Percentiles rank a stretch among this genome's conserved stretches.
Evolutionary conservation across 2,113 vertebrate genomes (phyloP).

Genomic region (Tapirus terrestris): DNA sequence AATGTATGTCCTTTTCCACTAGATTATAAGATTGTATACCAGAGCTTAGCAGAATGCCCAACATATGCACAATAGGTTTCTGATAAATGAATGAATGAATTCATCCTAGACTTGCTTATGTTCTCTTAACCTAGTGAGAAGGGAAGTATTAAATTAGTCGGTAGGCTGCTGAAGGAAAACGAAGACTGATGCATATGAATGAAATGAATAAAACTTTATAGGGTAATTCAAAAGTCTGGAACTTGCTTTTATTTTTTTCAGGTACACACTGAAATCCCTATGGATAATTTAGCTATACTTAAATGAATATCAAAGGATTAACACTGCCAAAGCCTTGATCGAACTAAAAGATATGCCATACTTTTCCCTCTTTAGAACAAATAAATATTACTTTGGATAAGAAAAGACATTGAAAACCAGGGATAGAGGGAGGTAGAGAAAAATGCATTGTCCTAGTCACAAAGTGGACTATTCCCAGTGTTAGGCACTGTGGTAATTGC

Average conservation of each 20-base stretch:
- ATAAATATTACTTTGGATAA: neutral
- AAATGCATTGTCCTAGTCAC: neutral
- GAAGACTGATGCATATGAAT: neutral
- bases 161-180: neutral
- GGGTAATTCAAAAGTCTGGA: neutral
- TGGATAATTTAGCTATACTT: neutral
- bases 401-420: neutral
- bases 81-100: neutral
- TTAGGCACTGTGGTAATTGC: neutral
- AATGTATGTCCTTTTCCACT: neutral
- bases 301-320: neutral
- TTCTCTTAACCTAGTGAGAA: neutral
- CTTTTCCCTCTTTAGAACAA: constrained; percentile 8
- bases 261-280: neutral
- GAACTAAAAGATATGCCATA: neutral
- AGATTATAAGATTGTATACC: neutral
- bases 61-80: neutral
- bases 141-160: neutral
- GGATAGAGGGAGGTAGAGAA: neutral
- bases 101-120: neutral
- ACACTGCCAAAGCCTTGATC: neutral
- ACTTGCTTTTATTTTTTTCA: neutral
- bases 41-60: neutral
- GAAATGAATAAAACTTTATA: neutral
- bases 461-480: neutral